Percentiles rank a stretch among this genome's conserved stretches.
These are phyloP conservation scores for Lobophora halterata DNA, from an alignment of 2,888 invertebrate genomes.

Conservation along the genomic window DNA sequence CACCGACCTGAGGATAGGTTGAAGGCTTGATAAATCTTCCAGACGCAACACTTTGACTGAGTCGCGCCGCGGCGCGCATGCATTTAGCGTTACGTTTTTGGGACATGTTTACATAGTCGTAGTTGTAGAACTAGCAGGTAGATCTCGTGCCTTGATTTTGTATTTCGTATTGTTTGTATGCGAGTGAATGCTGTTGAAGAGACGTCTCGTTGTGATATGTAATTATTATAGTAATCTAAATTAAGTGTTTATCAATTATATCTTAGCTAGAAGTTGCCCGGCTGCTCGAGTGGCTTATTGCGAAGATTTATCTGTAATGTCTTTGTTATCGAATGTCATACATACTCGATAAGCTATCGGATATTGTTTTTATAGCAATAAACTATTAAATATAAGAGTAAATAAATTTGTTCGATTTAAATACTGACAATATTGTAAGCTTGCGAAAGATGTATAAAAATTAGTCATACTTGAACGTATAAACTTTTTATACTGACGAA, in stretches of 20 bases:
- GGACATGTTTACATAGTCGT: conserved; percentile 73
- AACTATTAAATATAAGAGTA: conserved; percentile 70
- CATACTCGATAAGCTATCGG: conserved; percentile 58
- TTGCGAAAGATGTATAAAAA: conserved; percentile 43
- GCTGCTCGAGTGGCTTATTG: conserved; percentile 65
- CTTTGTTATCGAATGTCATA: conserved; percentile 69
- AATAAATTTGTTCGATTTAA: conserved; percentile 65
- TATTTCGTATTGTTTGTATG: conserved; percentile 70
- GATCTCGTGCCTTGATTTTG: conserved; percentile 79
- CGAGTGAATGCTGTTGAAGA: conserved; percentile 71
- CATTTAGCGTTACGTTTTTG: conserved; percentile 69
- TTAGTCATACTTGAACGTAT: conserved; percentile 50
- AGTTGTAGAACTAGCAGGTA: conserved; percentile 69
- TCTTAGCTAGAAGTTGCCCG: conserved; percentile 53
- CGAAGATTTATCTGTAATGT: conserved; percentile 58
- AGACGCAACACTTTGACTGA: conserved; percentile 67
- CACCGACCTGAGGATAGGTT: conserved; percentile 35
- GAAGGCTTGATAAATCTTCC: conserved; percentile 52
- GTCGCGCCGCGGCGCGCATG: conserved; percentile 58
- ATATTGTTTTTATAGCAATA: conserved; percentile 79
- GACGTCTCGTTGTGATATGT: conserved; percentile 81
- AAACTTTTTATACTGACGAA: conserved; percentile 68
- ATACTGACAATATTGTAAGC: conserved; percentile 69
- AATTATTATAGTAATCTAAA: conserved; percentile 78
- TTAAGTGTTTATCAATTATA: conserved; percentile 77